phyloP scores from a whole-genome alignment of 64 coral and sea anemone species.

The Cladopsammia gracilis region DNA sequence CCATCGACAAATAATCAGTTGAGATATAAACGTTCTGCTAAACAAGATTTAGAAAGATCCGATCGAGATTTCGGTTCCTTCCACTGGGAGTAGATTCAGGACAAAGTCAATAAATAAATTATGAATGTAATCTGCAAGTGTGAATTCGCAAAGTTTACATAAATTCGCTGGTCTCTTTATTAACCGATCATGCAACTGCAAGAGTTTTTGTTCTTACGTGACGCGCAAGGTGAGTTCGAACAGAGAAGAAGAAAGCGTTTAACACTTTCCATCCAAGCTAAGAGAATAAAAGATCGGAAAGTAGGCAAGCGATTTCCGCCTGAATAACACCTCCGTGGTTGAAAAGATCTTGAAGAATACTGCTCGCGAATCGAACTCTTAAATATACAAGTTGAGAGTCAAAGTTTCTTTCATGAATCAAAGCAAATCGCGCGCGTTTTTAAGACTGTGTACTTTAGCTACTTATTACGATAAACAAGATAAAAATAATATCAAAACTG shows the following conservation, averaged over 20 bases:
- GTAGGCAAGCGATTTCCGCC: not conserved
- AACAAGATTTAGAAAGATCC: not conserved
- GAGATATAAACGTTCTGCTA: not conserved
- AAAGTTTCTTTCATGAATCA: not conserved
- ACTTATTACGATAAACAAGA: constrained; percentile 17
- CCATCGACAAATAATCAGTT: not conserved
- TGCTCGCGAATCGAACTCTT: not conserved
- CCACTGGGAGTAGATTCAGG: not conserved
- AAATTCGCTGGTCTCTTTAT: not conserved
- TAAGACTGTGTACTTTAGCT: constrained; percentile 17
- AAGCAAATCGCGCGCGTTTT: not conserved
- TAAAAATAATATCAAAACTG: constrained; percentile 33
- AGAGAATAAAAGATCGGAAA: not conserved
- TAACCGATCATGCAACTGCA: not conserved
- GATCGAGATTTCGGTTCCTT: not conserved
- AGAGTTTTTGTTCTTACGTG: not conserved
- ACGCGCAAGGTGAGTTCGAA: not conserved
- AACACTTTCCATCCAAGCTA: not conserved
- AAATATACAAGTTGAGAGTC: not conserved
- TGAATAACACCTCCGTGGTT: not conserved
- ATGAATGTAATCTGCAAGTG: not conserved
- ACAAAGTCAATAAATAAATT: constrained; percentile 32
- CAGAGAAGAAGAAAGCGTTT: not conserved
- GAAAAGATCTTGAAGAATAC: not conserved
- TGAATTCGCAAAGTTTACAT: constrained; percentile 9